Conservation (phyloP, 2,797 vertebrate species). For the Sparus aurata region DNA sequence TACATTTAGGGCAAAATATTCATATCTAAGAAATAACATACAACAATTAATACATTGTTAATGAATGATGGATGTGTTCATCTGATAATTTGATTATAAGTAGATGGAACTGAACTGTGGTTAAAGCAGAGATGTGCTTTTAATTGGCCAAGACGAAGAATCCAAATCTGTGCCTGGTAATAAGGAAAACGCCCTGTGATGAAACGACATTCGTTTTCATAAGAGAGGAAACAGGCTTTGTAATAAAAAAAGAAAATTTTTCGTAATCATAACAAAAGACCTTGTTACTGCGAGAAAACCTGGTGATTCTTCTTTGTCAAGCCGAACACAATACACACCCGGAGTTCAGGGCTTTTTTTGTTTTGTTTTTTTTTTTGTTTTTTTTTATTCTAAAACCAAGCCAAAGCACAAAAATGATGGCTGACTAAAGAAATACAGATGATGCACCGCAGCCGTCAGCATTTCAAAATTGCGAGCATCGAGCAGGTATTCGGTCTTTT, state of each 20-base stretch:
- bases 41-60: too few relatives aligned
- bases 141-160: background rate
- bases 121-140: constrained; percentile 27
- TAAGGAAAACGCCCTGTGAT: background rate
- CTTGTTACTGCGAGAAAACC: constrained; percentile 38
- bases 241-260: constrained; percentile 32
- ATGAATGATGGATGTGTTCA: too few relatives aligned
- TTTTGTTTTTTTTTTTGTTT: background rate
- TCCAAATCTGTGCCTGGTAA: constrained; percentile 17
- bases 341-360: constrained; percentile 5
- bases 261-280: constrained; percentile 63
- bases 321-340: constrained; percentile 23
- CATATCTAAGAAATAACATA: too few relatives aligned
- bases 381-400: constrained; percentile 6
- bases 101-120: background rate
- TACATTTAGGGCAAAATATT: too few relatives aligned
- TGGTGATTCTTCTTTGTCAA: constrained; percentile 57
- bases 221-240: constrained; percentile 35
- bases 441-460: constrained; percentile 15
- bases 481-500: constrained; percentile 38
- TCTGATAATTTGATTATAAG: too few relatives aligned
- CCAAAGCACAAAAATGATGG: constrained; percentile 20
- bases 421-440: constrained; percentile 37
- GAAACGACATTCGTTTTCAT: constrained; percentile 34
- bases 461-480: constrained; percentile 25